Evolutionary conservation across 2,797 vertebrate species (phyloP), one percentile per base, ranked within the genome.

Genomic region (Acestrorhynchus altus): DNA sequence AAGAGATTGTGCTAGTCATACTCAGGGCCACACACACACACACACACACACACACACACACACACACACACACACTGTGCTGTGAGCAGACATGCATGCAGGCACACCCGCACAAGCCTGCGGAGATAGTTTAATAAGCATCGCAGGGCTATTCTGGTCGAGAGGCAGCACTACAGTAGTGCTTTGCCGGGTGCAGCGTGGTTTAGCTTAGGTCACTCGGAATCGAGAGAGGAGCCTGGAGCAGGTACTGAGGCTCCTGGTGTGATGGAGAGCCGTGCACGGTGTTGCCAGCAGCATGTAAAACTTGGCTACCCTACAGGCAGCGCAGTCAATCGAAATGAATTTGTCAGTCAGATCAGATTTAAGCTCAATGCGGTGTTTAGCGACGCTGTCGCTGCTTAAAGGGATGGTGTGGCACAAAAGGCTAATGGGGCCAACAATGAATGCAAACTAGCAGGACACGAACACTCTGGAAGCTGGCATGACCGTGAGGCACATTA

Each of bases 1-100:
- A 69, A 68, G 67, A 77, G 70, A 82, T 57, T 65, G 51, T 60
- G 57, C 63, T 74, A 76, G 77, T 84, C 78, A 73, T 72, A 66
- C 72, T 59, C 80, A 65, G 66, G 74, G 80, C 56, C 54, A 57
- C 54, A 57, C 54, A 57, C 24, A 28, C 52, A 51, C 49, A 51
- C 49, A 51, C 18, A 51, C 49, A 51, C 49, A 51, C 49, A 56
- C 22, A 13, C 52, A 56, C 10, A 22, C 20, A n/a, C n/a, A 52
- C 51, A 10, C 22, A 26, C 1, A 13, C 46, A 16, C 15, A 1
- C 39, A 6, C 35, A 31, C 16, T 49, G 42, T 54, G 2, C 31
- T n/a, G n/a, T n/a, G n/a, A 35, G 31, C 31, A 6, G 6, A 6
- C 31, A 35, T 35, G 31, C 31, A 35, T 35, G 31, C 61, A 76